phyloP scores from a whole-genome alignment of 2,888 invertebrate genomes.

The Charanyca ferruginea region DNA sequence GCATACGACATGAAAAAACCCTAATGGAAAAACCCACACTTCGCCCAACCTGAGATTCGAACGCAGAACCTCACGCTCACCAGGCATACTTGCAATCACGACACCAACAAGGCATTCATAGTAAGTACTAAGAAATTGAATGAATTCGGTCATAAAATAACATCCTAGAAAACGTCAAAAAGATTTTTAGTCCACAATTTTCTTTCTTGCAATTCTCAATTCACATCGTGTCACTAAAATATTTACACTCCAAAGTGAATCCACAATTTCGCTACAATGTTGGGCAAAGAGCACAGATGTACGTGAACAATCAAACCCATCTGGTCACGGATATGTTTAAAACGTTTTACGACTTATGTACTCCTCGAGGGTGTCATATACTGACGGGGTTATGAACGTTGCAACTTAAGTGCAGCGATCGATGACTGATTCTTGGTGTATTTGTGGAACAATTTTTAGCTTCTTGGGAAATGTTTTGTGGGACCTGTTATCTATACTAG shows the following conservation, averaged over 20 bases:
- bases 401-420: slow-evolving; percentile 35
- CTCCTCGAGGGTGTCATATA: slow-evolving; percentile 20
- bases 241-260: slow-evolving; percentile 30
- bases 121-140: no score
- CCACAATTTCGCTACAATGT: slow-evolving; percentile 24
- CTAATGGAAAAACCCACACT: no score
- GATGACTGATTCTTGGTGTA: slow-evolving; percentile 22
- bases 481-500: slow-evolving; percentile 2
- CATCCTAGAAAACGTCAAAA: no score
- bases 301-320: slow-evolving; percentile 37
- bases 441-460: slow-evolving; percentile 25
- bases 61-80: no score
- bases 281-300: not conserved
- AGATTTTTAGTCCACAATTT: not conserved
- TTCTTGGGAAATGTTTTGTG: slow-evolving; percentile 13
- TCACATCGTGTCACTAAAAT: slow-evolving; percentile 5
- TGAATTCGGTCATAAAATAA: no score
- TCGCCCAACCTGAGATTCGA: no score
- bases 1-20: no score
- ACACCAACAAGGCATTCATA: no score
- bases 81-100: no score
- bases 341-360: slow-evolving; percentile 49
- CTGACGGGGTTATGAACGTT: slow-evolving; percentile 12
- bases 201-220: not conserved
- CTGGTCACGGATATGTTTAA: slow-evolving; percentile 49